Evolutionary conservation across 1,140 invertebrate genomes (phyloP).

Genomic region (Plutomurus gul): DNA sequence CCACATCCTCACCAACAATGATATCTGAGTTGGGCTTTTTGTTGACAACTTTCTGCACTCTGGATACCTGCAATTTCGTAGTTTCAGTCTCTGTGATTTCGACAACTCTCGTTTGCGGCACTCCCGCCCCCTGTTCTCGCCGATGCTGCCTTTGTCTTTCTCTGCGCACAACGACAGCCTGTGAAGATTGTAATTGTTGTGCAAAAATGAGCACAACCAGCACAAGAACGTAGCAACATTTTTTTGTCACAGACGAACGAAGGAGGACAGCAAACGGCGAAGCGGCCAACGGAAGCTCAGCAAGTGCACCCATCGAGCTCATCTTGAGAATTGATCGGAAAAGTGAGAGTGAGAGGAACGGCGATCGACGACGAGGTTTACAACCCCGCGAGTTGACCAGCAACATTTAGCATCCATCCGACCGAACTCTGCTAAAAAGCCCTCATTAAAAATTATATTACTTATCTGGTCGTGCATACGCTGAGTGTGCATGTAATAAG

Average conservation of each 20-base stretch:
- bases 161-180: too few relatives aligned
- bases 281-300: neutral
- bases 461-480: too few relatives aligned
- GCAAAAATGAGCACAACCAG: neutral
- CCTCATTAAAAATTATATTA: constrained; percentile 7
- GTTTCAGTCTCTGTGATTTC: neutral
- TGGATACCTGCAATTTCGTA: neutral
- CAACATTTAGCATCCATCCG: neutral
- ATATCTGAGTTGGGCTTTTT: constrained; percentile 33
- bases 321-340: constrained; percentile 14
- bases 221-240: neutral
- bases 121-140: neutral
- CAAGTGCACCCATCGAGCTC: constrained; percentile 4
- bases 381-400: neutral
- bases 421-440: neutral
- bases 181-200: too few relatives aligned
- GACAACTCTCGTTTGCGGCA: neutral
- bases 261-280: neutral
- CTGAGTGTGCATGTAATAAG: neutral
- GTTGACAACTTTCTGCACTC: constrained; percentile 16
- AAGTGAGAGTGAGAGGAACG: neutral
- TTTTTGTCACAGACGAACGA: neutral
- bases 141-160: neutral
- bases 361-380: constrained; percentile 14
- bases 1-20: constrained; percentile 32